phyloP scores from a whole-genome alignment of 2,888 invertebrate genomes.

The Tiliacea aurago region DNA sequence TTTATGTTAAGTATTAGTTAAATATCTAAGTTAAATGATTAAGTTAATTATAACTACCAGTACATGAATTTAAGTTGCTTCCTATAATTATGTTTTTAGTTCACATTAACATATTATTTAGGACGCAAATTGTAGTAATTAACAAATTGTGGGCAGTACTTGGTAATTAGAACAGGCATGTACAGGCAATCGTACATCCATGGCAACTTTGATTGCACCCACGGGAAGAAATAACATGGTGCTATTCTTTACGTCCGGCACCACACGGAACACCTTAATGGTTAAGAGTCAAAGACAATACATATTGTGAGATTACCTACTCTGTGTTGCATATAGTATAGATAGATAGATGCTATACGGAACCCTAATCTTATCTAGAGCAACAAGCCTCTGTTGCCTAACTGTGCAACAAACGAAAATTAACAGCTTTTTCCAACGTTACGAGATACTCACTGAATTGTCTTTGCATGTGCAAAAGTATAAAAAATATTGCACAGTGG shows the following conservation, averaged over 20 bases:
- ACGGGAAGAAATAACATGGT: too few relatives aligned
- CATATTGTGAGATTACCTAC: too few relatives aligned
- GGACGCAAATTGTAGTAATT: slow-evolving; percentile 16
- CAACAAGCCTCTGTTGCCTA: slow-evolving; percentile 34
- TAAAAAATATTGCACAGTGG: slow-evolving; percentile 52
- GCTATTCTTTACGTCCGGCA: too few relatives aligned
- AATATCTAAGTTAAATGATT: slow-evolving; percentile 15
- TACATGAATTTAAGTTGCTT: slow-evolving; percentile 22
- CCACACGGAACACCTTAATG: too few relatives aligned
- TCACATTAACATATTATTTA: slow-evolving; percentile 12
- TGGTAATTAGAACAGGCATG: slow-evolving; percentile 12
- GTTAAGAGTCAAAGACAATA: too few relatives aligned
- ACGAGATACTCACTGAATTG: slow-evolving; percentile 49
- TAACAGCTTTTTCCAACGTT: slow-evolving; percentile 31
- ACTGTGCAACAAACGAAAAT: slow-evolving; percentile 17
- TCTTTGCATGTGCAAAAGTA: slow-evolving; percentile 47
- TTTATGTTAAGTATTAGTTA: too few relatives aligned
- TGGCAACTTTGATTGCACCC: too few relatives aligned
- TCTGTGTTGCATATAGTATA: too few relatives aligned
- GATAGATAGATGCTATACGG: not conserved
- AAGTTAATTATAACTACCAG: slow-evolving; percentile 29
- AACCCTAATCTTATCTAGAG: slow-evolving; percentile 25
- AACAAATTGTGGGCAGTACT: slow-evolving; percentile 7
- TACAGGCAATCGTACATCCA: not conserved
- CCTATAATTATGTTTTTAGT: slow-evolving; percentile 42